A percentile compares a stretch with the other conserved stretches of the same genome.
Conservation (phyloP, 2,888 invertebrate species). For the Dolichopus griseipennis region DNA sequence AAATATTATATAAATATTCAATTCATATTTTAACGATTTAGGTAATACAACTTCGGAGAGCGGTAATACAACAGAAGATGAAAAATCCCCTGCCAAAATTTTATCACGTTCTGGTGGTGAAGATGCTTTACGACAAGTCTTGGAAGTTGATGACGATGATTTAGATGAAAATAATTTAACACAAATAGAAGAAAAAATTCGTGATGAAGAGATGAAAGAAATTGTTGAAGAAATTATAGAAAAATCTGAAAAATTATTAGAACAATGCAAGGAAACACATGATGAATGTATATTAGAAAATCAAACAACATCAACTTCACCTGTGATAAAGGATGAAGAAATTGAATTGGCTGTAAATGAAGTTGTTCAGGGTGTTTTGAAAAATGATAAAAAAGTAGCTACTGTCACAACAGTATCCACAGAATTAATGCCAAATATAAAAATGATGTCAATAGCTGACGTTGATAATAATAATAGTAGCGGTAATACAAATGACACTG, state of each 20-base stretch:
- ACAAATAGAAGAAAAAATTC: conserved; percentile 27
- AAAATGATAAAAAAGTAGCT: conserved; percentile 38
- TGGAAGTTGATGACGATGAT: conserved; percentile 32
- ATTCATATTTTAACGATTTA: too few species aligned
- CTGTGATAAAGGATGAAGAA: conserved; percentile 48
- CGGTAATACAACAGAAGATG: conserved; percentile 18
- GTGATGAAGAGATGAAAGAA: conserved; percentile 43
- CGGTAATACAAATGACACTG: conserved; percentile 27
- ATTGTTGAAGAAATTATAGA: conserved; percentile 47
- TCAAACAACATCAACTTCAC: conserved; percentile 32
- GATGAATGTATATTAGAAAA: conserved; percentile 33
- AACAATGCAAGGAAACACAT: conserved; percentile 40
- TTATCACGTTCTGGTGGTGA: conserved; percentile 24
- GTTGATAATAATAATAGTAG: conserved; percentile 7
- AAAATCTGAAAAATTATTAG: conserved; percentile 46
- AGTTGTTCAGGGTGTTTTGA: conserved; percentile 46
- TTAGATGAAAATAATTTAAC: conserved; percentile 33
- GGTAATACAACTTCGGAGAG: conserved; percentile 17
- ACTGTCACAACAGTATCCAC: conserved; percentile 12
- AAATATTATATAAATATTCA: conserved; percentile 15
- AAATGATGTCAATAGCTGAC: conserved; percentile 20
- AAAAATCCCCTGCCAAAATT: conserved; percentile 19
- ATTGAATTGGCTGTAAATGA: conserved; percentile 47
- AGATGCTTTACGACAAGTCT: conserved; percentile 22
- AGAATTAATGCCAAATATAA: background rate